Percentiles rank a stretch among this genome's conserved stretches.
These are phyloP conservation scores for Zaprionus gabonicus DNA, from an alignment of 1,140 invertebrate genomes.

Conservation along the genomic window DNA sequence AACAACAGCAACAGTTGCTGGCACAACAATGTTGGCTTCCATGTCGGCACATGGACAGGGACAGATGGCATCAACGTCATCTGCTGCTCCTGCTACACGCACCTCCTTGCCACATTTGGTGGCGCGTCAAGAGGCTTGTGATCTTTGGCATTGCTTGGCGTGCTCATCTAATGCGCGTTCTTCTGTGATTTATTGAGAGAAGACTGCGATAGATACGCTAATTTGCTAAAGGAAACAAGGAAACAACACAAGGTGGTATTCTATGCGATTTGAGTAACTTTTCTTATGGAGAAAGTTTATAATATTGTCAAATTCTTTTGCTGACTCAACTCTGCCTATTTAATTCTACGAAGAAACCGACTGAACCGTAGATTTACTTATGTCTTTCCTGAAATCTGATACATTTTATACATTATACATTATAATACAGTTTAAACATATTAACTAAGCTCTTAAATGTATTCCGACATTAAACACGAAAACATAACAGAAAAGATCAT, in stretches of 20 bases:
- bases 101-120: slow-evolving; percentile 10
- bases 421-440: neutral
- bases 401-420: neutral
- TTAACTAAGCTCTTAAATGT: neutral
- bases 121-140: slow-evolving; percentile 11
- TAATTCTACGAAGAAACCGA: neutral
- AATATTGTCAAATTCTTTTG: neutral
- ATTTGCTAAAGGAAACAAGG: neutral
- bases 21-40: slow-evolving; percentile 28
- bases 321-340: neutral
- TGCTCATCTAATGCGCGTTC: neutral
- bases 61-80: slow-evolving; percentile 56
- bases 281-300: neutral
- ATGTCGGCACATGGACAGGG: slow-evolving; percentile 35
- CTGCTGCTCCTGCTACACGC: slow-evolving; percentile 34
- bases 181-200: neutral
- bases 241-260: neutral
- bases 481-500: slow-evolving; percentile 3
- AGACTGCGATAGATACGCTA: neutral
- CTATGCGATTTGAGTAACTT: neutral
- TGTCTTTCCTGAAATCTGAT: neutral
- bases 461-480: neutral
- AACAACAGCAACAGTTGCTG: slow-evolving; percentile 1
- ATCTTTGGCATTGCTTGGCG: slow-evolving; percentile 11
- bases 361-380: neutral